These are phyloP conservation scores for Hyla sarda DNA, from an alignment of 2,113 vertebrate genomes.

Conservation along the genomic window DNA sequence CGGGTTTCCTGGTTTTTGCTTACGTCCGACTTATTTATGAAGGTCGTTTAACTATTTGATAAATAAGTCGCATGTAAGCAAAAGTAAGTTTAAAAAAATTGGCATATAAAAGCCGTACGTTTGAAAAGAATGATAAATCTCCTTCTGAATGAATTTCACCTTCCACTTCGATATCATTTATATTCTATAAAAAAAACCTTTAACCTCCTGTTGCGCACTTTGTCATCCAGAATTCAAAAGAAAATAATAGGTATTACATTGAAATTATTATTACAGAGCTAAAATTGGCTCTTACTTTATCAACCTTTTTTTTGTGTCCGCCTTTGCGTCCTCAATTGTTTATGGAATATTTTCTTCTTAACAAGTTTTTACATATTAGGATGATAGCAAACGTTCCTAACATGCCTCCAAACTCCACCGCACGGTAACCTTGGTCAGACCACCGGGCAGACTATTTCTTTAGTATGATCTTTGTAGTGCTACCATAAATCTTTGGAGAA, in stretches of 20 bases:
- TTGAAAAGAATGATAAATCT: too few relatives aligned
- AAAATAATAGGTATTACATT: not conserved
- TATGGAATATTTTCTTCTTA: not conserved
- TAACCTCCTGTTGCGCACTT: not conserved
- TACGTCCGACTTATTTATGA: too few relatives aligned
- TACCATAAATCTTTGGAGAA: slow-evolving; percentile 34
- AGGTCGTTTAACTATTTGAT: too few relatives aligned
- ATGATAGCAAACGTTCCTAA: slow-evolving; percentile 14
- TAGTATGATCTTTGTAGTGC: not conserved
- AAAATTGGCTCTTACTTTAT: not conserved
- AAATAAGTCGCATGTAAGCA: too few relatives aligned
- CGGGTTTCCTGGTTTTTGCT: too few relatives aligned
- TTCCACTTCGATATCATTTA: not conserved
- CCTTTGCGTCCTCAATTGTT: not conserved
- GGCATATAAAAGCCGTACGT: too few relatives aligned
- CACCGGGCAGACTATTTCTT: slow-evolving; percentile 44
- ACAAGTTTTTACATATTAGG: slow-evolving; percentile 22
- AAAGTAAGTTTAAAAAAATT: too few relatives aligned
- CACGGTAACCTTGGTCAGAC: slow-evolving; percentile 44
- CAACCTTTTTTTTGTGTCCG: not conserved
- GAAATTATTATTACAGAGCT: not conserved
- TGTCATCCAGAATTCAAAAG: not conserved
- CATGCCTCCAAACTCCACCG: slow-evolving; percentile 42
- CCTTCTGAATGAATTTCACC: not conserved
- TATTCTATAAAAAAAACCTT: not conserved